Base-by-base conservation (phyloP, 92 coral and sea anemone genomes). In the Desmophyllum pertusum region DNA sequence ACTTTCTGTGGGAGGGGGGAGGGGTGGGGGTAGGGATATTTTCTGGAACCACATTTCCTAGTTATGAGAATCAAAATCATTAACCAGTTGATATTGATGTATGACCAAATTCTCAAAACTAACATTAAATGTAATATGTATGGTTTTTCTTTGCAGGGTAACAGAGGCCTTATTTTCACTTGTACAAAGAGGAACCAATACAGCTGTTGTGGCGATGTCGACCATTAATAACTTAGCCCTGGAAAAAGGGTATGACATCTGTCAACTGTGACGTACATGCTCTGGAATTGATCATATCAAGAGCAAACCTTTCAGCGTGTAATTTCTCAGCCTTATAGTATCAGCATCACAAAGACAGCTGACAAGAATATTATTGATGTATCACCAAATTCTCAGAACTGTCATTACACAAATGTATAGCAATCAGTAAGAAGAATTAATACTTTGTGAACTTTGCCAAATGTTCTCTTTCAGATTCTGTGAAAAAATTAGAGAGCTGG, bases 161-260 rank as follows among this genome's bases (percentile, higher is more conserved):
- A 76, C 94, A 45, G 93, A 93, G 67, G 87, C 92, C 21, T 73
- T 95, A 35, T 80, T 93, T 40, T 81, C 85, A 51, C 89, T 93
- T 69, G 89, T 88, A 37, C 88, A 87, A 42, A 81, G 87, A 62
- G 91, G 94, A 61, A 85, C 92, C 55, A 84, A 68, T 65, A 90
- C 83, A 66, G 88, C 98, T 43, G 92, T 88, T 53, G 85, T 93
- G 84, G 98, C 95, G 71, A 93, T 95, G 98, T 88, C 95, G 50
- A 91, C 94, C 65, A 90, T 95, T 37, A 91, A 94, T 75, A 91
- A 95, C 77, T 77, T 95, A 36, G 95, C 97, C 35, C 68, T 93
- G 79, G 95, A 95, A 66, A 46, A 75, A 52, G 91, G 84, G 98
- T 95, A 95, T 81, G 94, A 35, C 40, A 64, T 18, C 17, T 45